phyloP scores from a whole-genome alignment of 2,113 vertebrate species.

The Rhombomys opimus region DNA sequence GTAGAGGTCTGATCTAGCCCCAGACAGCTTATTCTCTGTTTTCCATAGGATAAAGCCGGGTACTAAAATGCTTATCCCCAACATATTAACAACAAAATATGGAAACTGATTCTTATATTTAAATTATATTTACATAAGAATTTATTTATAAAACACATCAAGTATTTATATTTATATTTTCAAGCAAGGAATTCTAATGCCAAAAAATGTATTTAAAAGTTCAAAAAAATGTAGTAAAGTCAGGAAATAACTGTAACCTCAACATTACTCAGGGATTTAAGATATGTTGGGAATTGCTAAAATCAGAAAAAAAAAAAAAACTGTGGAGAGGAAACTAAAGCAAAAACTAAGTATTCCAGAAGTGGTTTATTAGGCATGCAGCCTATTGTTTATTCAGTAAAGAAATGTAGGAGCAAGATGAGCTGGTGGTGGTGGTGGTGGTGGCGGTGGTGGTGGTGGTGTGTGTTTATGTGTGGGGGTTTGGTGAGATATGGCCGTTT shows the following conservation, averaged over 20 bases:
- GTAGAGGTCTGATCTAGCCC: no score
- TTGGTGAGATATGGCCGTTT: neutral
- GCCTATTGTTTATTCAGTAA: neutral
- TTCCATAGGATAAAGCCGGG: neutral
- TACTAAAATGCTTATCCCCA: neutral
- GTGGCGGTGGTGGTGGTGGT: neutral
- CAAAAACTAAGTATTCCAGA: neutral
- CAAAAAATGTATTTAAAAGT: neutral
- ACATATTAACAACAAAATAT: neutral
- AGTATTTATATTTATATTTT: conserved; percentile 20
- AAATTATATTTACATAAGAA: neutral
- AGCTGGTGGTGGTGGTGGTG: neutral
- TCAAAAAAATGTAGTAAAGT: neutral
- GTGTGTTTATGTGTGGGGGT: neutral
- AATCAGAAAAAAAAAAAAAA: neutral
- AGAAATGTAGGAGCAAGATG: neutral
- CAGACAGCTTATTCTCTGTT: neutral
- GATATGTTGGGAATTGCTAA: neutral
- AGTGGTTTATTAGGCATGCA: neutral
- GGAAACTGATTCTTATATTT: conserved; percentile 1
- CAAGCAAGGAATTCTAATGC: neutral
- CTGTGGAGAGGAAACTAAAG: neutral
- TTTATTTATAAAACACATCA: neutral
- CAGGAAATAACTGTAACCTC: neutral
- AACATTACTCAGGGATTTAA: neutral